A percentile compares a stretch with the other conserved stretches of the same genome.
phyloP scores from a whole-genome alignment of 2,888 invertebrate genomes.

The Ditula angustiorana region DNA sequence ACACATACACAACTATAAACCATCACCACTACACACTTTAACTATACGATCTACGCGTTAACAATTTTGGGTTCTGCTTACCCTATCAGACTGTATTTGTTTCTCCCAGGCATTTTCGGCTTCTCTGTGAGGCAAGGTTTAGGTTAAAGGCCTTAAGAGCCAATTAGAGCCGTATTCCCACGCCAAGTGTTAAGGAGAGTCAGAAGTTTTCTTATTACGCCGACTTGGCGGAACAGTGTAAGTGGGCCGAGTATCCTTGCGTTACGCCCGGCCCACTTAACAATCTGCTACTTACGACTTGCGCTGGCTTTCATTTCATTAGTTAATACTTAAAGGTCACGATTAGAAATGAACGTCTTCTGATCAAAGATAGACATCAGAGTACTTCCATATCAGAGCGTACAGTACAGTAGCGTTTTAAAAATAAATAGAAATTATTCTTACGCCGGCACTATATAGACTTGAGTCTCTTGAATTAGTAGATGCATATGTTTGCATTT shows the following conservation, averaged over 20 bases:
- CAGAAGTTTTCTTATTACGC: conserved; percentile 22
- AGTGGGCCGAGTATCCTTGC: background rate
- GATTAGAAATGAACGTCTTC: background rate
- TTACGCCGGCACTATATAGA: too few species aligned
- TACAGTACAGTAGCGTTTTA: too few species aligned
- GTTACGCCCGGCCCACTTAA: background rate
- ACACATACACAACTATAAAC: too few species aligned
- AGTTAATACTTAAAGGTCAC: conserved; percentile 12
- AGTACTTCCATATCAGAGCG: too few species aligned
- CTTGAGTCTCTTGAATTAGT: too few species aligned
- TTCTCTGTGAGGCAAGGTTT: background rate
- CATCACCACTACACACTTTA: too few species aligned
- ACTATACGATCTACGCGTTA: too few species aligned
- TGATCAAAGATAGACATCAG: background rate
- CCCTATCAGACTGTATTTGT: background rate
- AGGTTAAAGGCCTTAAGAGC: background rate
- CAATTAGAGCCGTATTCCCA: conserved; percentile 10
- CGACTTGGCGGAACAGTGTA: background rate
- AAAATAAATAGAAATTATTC: too few species aligned
- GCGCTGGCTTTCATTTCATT: too few species aligned
- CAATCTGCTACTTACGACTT: conserved; percentile 2
- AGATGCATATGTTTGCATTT: too few species aligned
- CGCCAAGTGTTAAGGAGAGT: background rate
- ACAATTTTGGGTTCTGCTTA: background rate
- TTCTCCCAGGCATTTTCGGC: background rate